Base-by-base conservation (phyloP, 2,888 invertebrate genomes). In the Hesperia comma region DNA sequence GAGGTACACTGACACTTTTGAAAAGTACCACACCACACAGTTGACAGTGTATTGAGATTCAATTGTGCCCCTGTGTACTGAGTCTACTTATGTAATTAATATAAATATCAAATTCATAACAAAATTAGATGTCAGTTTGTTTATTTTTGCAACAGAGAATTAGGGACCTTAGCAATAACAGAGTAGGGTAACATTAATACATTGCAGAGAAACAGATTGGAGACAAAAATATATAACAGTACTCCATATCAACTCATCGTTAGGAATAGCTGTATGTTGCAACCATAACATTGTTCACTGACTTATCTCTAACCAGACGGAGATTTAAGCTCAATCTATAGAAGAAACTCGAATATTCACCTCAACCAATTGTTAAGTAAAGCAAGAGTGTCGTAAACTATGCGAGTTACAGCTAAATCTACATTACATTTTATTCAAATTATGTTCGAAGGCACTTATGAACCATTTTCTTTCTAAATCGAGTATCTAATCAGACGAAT, bases 371-470 rank as follows among this genome's bases (percentile, higher is more conserved):
- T 26, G 26, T 54, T 40, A 40, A 17, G 19, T 49, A 21, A 51
- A 61, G 14, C 17, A 51, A 51, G 33, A 14, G 26, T 37, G 54
- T 41, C 37, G 21, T 8, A 49, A 49, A 41, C 55, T 51, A 57
- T 41, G 21, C 26, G 15, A 57, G 63, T 51, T 43, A 66, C 7
- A 60, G 32, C 60, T 66, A 54, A 51, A 21, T 60, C 33, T 60
- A 60, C 33, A 17, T 43, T 64, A 66, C 58, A 60, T 15, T 40
- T 40, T 26, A 58, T 60, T 68, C 37, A 61, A 55, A 55, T 68
- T 33, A 56, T 64, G 0, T 49, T 68, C 6, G 19, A 68, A 66
- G 69, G 69, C 69, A 66, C 66, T 69, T 69, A 41, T 15, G 46
- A 43, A 58, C 41, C 14, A 40, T 21, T 37, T 61, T 54, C 33